Evolutionary conservation across 2,888 invertebrate genomes (phyloP), one percentile per base, ranked within the genome.

Genomic region (Reticulitermes lucifugus): DNA sequence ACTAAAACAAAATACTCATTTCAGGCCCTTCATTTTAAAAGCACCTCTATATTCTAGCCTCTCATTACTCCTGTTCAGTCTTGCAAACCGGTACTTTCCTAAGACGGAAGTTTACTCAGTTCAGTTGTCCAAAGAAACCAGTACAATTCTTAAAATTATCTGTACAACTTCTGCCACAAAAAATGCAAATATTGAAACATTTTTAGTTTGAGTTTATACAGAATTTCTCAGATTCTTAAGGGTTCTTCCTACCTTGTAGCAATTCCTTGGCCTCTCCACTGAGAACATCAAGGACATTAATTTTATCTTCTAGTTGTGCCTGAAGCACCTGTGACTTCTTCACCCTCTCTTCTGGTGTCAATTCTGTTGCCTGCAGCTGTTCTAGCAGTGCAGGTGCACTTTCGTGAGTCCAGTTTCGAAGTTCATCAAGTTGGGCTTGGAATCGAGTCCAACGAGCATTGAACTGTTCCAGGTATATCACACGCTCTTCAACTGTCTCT

Each of bases 291-390:
- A 98, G 91, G 25, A 94, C 92, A 83, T 94, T 93, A 88, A 96
- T 93, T 90, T 96, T 97, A 87, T 97, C 95, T 21, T 93, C 90
- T 41, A 98, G 94, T 87, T 97, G 94, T 86, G 93, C 93, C 89
- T 96, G 96, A 75, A 98, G 92, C 0, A 93, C 93, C 90, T 96
- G 94, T 0, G 96, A 95, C 90, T 95, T 96, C 41, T 93, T 92
- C 0, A 97, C 95, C 88, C 96, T 93, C 89, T 97, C 96, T 91
- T 97, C 96, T 0, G 98, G 98, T 7, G 96, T 94, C n/a, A 95
- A 93, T 85, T 95, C 94, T 88, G 96, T 94, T 65, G 95, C 95
- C 87, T 96, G 94, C 51, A 97, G 93, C 75, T 95, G 94, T 87
- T 95, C 94, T 84, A 98, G 93, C 21, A 94, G 90, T 84, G 95